Base-by-base conservation (phyloP, 2,113 vertebrate genomes). In the Pomatostomus ruficeps region DNA sequence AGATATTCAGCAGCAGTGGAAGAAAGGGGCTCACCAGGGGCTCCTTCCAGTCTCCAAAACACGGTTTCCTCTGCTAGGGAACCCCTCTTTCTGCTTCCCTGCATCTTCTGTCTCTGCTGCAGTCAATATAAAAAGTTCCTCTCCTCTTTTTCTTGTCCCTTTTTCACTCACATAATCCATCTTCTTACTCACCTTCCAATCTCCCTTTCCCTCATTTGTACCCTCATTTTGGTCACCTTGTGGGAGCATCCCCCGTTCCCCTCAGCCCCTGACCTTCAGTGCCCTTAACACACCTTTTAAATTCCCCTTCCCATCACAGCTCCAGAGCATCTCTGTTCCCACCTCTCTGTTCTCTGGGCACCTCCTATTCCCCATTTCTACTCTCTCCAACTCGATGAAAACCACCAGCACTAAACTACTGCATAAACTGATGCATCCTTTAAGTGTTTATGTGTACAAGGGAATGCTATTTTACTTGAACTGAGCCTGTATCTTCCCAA, bases 291-390 rank as follows among this genome's bases (percentile, higher is more conserved):
- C 35, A 35, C 35, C 16, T 5, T 12, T 62, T 46, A 54, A 31
- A 31, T 31, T 59, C 18, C 13, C 3, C 7, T 68, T 62, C 45
- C 52, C 25, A 11, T 0, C 1, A 1, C 3, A 45, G 17, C 40
- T 70, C 71, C 65, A 85, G 40, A 67, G 22, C n/a, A 68, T 29
- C 71, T 65, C 40, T 82, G 20, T 19, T 62, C 51, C 40, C 20
- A 40, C 2, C 45, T 38, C 13, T 62, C 23, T 62, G 6, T 51
- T 36, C 36, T 68, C 62, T 45, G 48, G 2, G 12, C 20, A 52
- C 23, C 22, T 72, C 43, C 8, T 36, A 17, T 24, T 75, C n/a
- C 48, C 40, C 18, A 12, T 72, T 85, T 74, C 46, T 65, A 4
- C 21, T n/a, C 16, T 20, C 31, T 81, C 22, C 21, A 51, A 40